Evolutionary conservation across 2,113 vertebrate species (phyloP), one percentile per base, ranked within the genome.

Genomic region (Empidonax traillii): DNA sequence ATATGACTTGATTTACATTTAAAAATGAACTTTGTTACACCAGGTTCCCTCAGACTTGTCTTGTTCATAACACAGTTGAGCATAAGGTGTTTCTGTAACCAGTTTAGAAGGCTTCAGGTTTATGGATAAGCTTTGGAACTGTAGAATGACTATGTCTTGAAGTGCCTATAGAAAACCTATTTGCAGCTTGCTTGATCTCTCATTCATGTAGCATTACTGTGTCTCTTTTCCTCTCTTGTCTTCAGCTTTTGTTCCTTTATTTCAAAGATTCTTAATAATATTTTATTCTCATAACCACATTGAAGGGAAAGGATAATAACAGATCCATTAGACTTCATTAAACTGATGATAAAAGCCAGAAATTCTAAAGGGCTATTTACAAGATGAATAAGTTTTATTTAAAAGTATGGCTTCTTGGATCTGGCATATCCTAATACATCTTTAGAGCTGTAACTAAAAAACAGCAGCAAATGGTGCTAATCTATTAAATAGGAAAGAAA

Each of bases 301-400:
- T 47, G 16, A 91, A 96, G 88, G 77, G 56, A 78, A 82, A 44
- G 24, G 93, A 90, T 93, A 92, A 94, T 97, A 96, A 85, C 72
- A 89, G 74, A 68, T 90, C 76, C 94, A 91, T 97, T 93, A 97
- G 93, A 92, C 80, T 81, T 94, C 91, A 61, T 96, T 95, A 96
- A 92, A 94, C 65, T 85, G 41, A 89, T 91, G 85, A 95, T 94
- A 94, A 95, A 97, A 93, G 93, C 51, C 80, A 92, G 85, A 72
- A 82, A 39, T 76, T 63, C 85, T 51, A 30, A 89, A 82, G 77
- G 55, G 33, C 52, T 39, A 74, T 95, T 96, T 94, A 88, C 46
- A 72, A 94, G 94, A 88, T 77, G 78, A 94, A 68, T 37, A 87
- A 95, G 55, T 93, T 87, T 92, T 87, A 73, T 55, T 33, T 90